Evolutionary conservation across 2,113 vertebrate genomes (phyloP).

Genomic region (Sialia sialis): DNA sequence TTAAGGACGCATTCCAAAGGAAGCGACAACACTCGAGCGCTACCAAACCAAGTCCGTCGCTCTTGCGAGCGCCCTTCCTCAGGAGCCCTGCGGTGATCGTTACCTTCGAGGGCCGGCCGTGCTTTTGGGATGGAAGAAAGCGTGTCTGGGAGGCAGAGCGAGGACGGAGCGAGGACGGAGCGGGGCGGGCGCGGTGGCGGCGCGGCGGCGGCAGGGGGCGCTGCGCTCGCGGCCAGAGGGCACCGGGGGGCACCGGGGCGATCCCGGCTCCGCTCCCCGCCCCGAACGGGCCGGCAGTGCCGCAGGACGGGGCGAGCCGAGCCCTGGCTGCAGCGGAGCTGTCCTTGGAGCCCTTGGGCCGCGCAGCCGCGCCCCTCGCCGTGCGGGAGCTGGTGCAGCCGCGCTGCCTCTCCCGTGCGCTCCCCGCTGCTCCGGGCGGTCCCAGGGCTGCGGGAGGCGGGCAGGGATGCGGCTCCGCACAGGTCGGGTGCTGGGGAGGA

Average conservation of each 20-base stretch:
- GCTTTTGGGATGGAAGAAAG: fast-evolving
- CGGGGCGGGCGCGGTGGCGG: too few relatives aligned
- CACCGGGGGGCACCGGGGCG: not conserved
- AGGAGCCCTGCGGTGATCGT: fast-evolving
- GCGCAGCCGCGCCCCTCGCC: too few relatives aligned
- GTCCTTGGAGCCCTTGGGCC: not conserved
- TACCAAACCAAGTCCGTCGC: not conserved
- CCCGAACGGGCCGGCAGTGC: not conserved
- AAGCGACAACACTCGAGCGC: not conserved
- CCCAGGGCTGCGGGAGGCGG: not conserved
- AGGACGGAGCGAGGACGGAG: not conserved
- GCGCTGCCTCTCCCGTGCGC: not conserved
- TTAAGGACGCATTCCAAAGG: not conserved
- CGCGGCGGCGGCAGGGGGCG: not conserved
- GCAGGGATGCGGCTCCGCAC: not conserved
- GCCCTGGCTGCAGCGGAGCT: too few relatives aligned
- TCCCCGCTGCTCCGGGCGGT: not conserved
- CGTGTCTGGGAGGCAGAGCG: not conserved
- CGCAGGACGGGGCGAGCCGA: not conserved
- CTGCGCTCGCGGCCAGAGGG: too few relatives aligned
- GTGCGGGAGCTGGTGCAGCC: not conserved
- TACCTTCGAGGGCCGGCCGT: fast-evolving
- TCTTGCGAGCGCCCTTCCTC: not conserved
- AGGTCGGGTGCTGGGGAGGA: not conserved
- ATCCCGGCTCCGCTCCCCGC: not conserved